Base-by-base conservation (phyloP, 2,113 vertebrate species). In the Periophthalmodon schlosseri region DNA sequence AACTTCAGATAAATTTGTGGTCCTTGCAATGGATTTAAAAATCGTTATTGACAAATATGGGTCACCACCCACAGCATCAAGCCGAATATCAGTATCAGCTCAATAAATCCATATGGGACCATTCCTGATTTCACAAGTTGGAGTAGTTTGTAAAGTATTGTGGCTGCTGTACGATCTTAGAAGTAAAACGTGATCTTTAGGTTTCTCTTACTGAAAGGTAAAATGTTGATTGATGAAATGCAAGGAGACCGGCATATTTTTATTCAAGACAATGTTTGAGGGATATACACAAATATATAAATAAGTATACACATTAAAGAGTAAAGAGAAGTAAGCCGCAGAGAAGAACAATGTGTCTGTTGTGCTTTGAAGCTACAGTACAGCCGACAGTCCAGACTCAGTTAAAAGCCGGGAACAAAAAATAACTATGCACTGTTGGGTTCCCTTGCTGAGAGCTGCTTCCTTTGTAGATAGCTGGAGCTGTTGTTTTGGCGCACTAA, bases 401-500 rank as follows among this genome's bases (percentile, higher is more conserved):
- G 34, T 72, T 52, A 71, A 74, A 61, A 33, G 44, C 75, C 60
- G 80, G 69, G 47, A 34, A 23, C 18, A 58, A 75, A 52, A 71
- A 69, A 85, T 69, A 82, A 77, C 18, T 36, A 54, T 78, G 65
- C 50, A 14, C 16, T 56, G 81, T 84, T 84, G 80, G 33, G 36
- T 69, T 85, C 73, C 54, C 39, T 50, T 47, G 73, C 67, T 57
- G 69, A 77, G 64, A 28, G 75, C 79, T 76, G 87, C 77, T 90
- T 91, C 90, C 90, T 88, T 78, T 85, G 52, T 74, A 86, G 88
- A 92, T 84, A 87, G 79, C 67, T 15, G 39, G 46, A 4, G 57
- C 76, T 68, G 80, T 89, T 86, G 84, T 88, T 91, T 69, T 86
- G 78, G 34, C 49, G 50, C 18, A 39, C 54, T 84, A 90, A 89